These are phyloP conservation scores for Carcharodon carcharias DNA, from an alignment of 2,797 vertebrate species.

Conservation along the genomic window DNA sequence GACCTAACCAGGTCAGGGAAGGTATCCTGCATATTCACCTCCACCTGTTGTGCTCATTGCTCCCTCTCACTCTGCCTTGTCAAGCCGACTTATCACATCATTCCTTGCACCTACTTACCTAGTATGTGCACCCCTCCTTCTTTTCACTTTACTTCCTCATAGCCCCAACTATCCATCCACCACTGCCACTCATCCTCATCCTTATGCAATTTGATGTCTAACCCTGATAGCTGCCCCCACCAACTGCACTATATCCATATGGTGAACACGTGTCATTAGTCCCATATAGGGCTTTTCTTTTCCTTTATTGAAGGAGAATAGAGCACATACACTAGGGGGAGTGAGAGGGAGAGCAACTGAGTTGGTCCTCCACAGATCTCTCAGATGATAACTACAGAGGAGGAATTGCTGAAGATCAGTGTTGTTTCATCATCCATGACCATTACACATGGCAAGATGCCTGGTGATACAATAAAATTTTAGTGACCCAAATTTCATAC, in stretches of 20 bases:
- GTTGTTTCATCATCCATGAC: neutral
- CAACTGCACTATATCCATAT: neutral
- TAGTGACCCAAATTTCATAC: too few relatives aligned
- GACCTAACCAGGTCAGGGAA: too few relatives aligned
- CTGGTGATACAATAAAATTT: too few relatives aligned
- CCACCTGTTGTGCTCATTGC: too few relatives aligned
- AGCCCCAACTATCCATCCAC: neutral
- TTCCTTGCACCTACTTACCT: neutral
- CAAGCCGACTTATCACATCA: too few relatives aligned
- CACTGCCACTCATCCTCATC: neutral
- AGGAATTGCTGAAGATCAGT: neutral
- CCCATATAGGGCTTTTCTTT: neutral
- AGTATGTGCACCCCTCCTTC: neutral
- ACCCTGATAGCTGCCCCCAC: too few relatives aligned
- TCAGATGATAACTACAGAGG: neutral
- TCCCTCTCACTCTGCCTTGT: too few relatives aligned
- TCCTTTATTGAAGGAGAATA: neutral
- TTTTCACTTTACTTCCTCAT: too few relatives aligned
- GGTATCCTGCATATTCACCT: too few relatives aligned
- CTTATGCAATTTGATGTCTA: neutral
- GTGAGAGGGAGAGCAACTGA: neutral
- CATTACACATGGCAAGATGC: too few relatives aligned
- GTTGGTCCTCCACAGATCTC: neutral
- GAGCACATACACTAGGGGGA: too few relatives aligned
- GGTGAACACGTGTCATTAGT: neutral